Percentiles rank a stretch among this genome's conserved stretches.
Conservation (phyloP, 2,888 invertebrate species). For the Steinernema hermaphroditum region DNA sequence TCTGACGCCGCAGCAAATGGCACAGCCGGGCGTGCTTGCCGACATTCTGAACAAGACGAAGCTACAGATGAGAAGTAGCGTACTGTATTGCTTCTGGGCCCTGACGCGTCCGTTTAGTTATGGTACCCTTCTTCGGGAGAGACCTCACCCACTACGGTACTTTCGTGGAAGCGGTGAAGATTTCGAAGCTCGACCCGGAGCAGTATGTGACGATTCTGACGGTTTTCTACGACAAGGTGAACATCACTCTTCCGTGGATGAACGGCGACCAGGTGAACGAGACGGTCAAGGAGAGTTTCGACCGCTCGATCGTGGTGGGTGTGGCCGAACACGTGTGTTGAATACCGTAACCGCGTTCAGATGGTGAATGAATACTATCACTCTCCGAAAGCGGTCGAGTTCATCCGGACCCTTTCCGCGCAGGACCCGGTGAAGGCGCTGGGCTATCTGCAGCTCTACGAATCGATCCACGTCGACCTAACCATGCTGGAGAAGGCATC, state of each 20-base stretch:
- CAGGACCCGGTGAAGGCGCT: background rate
- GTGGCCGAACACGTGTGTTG: too few relatives aligned
- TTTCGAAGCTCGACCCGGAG: background rate
- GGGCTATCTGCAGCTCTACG: constrained; percentile 41
- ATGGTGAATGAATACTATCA: constrained; percentile 32
- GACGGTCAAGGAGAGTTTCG: constrained; percentile 17
- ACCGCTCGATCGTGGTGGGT: constrained; percentile 34
- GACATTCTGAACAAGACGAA: background rate
- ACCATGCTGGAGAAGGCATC: constrained; percentile 34
- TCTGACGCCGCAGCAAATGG: background rate
- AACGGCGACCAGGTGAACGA: background rate
- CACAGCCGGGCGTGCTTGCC: background rate
- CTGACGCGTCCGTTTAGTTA: background rate
- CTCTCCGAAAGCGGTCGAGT: background rate
- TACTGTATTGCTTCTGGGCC: background rate
- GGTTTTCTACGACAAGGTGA: constrained; percentile 1
- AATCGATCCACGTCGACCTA: constrained; percentile 38
- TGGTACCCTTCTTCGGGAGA: constrained; percentile 11
- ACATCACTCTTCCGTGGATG: background rate
- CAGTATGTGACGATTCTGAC: constrained; percentile 13
- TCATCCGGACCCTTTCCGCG: constrained; percentile 2
- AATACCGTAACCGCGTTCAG: too few relatives aligned
- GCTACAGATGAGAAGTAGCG: background rate
- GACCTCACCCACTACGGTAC: background rate
- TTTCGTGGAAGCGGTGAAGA: constrained; percentile 7